Evolutionary conservation across 2,797 vertebrate genomes (phyloP).

Genomic region (Neosalanx taihuensis): DNA sequence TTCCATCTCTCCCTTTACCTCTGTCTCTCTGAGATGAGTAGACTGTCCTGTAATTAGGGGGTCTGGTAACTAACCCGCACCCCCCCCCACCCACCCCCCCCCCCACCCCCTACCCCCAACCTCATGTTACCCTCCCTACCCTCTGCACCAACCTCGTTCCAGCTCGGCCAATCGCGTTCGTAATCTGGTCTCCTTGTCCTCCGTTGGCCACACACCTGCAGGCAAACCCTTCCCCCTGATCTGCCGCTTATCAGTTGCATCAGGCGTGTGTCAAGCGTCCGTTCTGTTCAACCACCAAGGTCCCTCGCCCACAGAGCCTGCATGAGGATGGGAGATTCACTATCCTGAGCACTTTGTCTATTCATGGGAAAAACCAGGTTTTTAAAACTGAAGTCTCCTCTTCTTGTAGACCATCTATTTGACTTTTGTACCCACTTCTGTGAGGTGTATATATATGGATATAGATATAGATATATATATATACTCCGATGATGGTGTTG

Average conservation of each 20-base stretch:
- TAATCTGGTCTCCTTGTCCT: too few species aligned
- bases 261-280: neutral
- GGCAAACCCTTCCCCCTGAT: too few species aligned
- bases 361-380: neutral
- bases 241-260: too few species aligned
- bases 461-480: constrained; percentile 1
- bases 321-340: neutral
- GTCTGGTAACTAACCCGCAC: neutral
- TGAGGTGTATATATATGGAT: constrained; percentile 4
- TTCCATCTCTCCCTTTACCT: constrained; percentile 10
- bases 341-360: neutral
- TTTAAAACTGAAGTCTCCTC: constrained; percentile 38
- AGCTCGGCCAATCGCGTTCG: neutral
- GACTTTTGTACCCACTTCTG: constrained; percentile 32
- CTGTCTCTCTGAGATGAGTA: constrained; percentile 17
- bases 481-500: constrained; percentile 12
- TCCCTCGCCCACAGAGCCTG: too few species aligned
- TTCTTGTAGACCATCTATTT: constrained; percentile 37
- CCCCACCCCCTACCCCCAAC: neutral
- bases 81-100: constrained; percentile 3
- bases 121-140: too few species aligned
- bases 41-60: neutral
- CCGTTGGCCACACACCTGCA: too few species aligned
- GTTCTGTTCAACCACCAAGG: too few species aligned
- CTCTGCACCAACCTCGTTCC: too few species aligned